Evolutionary conservation across 1,140 invertebrate species (phyloP).

Genomic region (Maniola jurtina): DNA sequence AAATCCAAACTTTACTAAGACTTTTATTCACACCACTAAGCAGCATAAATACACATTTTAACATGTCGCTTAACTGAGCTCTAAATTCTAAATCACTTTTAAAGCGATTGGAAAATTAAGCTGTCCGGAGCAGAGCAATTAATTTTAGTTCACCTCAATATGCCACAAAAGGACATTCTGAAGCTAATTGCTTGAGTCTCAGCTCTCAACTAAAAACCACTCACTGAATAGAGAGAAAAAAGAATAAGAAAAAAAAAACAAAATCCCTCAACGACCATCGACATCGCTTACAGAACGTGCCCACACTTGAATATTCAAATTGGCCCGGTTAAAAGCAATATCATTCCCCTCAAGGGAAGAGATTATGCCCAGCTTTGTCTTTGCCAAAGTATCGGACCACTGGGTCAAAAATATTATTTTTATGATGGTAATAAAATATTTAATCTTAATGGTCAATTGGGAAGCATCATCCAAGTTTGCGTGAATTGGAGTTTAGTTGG

Average conservation of each 20-base stretch:
- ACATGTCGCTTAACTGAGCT: background rate
- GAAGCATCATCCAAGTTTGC: too few relatives aligned
- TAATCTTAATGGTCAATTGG: too few relatives aligned
- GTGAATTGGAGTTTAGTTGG: too few relatives aligned
- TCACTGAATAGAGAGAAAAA: conserved; percentile 13
- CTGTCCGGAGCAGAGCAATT: conserved; percentile 15
- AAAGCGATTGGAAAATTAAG: conserved; percentile 11
- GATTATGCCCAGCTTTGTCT: background rate
- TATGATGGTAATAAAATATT: background rate
- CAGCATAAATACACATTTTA: background rate
- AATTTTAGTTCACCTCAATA: conserved; percentile 14
- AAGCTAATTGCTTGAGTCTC: conserved; percentile 35
- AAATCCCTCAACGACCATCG: conserved; percentile 44
- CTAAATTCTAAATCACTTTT: conserved; percentile 9
- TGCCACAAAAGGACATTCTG: conserved; percentile 29
- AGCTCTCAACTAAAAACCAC: conserved; percentile 29
- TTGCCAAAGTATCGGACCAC: background rate
- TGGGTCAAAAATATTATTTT: background rate
- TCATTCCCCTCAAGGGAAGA: background rate
- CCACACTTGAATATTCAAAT: conserved; percentile 69
- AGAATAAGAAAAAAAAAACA: conserved; percentile 23
- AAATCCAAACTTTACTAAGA: background rate
- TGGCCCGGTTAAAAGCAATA: conserved; percentile 25
- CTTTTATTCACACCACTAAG: background rate
- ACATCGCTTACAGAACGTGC: conserved; percentile 54